phyloP scores from a whole-genome alignment of 2,888 invertebrate genomes.

The Ochlodes sylvanus region DNA sequence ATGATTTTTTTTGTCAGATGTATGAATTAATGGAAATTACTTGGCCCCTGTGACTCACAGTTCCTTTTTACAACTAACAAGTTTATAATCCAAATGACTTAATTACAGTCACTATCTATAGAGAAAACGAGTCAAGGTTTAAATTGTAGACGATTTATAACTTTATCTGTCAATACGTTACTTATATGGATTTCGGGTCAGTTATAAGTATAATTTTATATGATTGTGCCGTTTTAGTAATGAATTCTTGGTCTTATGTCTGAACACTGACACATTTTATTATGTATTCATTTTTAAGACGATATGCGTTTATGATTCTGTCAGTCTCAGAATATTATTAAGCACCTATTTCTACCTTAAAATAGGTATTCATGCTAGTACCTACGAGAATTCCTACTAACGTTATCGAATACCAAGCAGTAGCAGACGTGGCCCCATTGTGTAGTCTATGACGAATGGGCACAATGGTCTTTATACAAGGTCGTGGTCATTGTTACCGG shows the following conservation, averaged over 20 bases:
- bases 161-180: not conserved
- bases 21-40: no score
- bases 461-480: slow-evolving; percentile 9
- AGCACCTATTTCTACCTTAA: no score
- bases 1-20: no score
- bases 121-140: slow-evolving; percentile 2
- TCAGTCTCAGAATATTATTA: no score
- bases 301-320: no score
- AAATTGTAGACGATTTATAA: not conserved
- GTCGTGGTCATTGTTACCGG: not conserved
- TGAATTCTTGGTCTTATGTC: not conserved
- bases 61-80: slow-evolving; percentile 1
- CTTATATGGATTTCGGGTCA: not conserved
- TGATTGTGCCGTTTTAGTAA: not conserved
- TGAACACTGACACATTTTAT: no score
- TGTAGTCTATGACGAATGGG: slow-evolving; percentile 67
- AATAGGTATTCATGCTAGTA: not conserved
- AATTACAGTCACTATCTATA: not conserved
- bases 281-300: no score
- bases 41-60: not conserved
- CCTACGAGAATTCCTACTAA: not conserved
- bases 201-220: slow-evolving; percentile 1
- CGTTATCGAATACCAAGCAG: slow-evolving; percentile 58
- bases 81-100: slow-evolving; percentile 8
- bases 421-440: slow-evolving; percentile 63